phyloP scores from a whole-genome alignment of 2,797 vertebrate genomes.

The Philypnodon macrostomus region DNA sequence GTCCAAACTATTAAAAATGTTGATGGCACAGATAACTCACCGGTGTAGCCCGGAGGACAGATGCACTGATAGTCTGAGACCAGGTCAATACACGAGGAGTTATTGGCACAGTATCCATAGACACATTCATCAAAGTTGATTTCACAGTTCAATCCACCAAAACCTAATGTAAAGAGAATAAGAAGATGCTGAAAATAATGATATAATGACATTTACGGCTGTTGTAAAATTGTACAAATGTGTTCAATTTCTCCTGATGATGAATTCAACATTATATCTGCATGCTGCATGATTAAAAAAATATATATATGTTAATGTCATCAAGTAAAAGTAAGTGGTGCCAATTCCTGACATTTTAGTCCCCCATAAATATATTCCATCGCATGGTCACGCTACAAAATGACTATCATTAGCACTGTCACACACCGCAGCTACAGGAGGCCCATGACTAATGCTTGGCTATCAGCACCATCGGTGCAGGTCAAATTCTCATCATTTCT shows the following conservation, averaged over 20 bases:
- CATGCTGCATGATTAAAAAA: slow-evolving; percentile 47
- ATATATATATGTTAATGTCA: slow-evolving; percentile 55
- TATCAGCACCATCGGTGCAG: slow-evolving; percentile 81
- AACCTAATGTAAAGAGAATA: slow-evolving; percentile 59
- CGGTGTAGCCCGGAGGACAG: slow-evolving; percentile 74
- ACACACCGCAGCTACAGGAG: slow-evolving; percentile 79
- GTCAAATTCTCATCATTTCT: slow-evolving; percentile 89
- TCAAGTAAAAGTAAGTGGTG: slow-evolving; percentile 64
- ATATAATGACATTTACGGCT: slow-evolving; percentile 33
- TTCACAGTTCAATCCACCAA: slow-evolving; percentile 77
- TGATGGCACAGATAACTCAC: slow-evolving; percentile 69
- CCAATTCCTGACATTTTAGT: slow-evolving; percentile 81
- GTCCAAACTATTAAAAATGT: slow-evolving; percentile 48
- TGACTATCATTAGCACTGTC: slow-evolving; percentile 93
- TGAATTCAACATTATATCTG: slow-evolving; percentile 30
- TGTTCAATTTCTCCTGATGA: slow-evolving; percentile 15
- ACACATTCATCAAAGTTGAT: slow-evolving; percentile 78
- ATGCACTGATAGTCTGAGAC: slow-evolving; percentile 74
- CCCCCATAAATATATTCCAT: slow-evolving; percentile 83
- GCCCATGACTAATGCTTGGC: slow-evolving; percentile 88
- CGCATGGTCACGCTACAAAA: slow-evolving; percentile 86
- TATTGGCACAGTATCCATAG: slow-evolving; percentile 74
- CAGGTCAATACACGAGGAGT: slow-evolving; percentile 79
- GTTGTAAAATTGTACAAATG: too few species aligned
- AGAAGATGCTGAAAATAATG: slow-evolving; percentile 46